phyloP scores from a whole-genome alignment of 2,113 vertebrate species.

The Muntiacus muntjak region DNA sequence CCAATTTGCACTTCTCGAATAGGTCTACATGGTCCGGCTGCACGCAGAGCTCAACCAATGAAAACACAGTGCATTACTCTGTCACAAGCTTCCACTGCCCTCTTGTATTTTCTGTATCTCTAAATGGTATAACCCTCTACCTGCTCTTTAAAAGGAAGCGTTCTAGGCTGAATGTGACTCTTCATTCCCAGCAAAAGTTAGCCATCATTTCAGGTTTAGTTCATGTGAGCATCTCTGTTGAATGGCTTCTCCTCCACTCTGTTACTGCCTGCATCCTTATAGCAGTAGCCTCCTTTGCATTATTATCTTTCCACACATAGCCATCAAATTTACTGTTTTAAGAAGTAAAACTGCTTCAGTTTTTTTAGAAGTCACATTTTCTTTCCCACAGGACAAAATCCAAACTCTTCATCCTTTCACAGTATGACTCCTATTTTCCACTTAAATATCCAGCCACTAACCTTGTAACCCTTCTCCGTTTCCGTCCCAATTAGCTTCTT shows the following conservation, averaged over 20 bases:
- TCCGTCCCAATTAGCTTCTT: not conserved
- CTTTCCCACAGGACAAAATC: not conserved
- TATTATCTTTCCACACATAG: not conserved
- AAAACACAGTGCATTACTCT: not conserved
- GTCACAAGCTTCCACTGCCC: not conserved
- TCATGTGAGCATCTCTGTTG: not conserved
- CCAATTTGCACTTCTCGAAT: not conserved
- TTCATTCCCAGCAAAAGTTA: not conserved
- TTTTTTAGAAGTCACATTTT: not conserved
- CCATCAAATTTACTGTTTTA: not conserved
- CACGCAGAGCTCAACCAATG: not conserved
- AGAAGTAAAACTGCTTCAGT: not conserved
- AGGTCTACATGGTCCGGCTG: fast-evolving
- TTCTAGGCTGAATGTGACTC: not conserved
- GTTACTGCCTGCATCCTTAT: not conserved
- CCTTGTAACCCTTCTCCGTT: not conserved
- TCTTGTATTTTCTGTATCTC: not conserved
- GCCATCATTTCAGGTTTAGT: not conserved
- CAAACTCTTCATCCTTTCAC: not conserved
- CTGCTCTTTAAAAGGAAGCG: not conserved
- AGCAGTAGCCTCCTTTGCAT: fast-evolving
- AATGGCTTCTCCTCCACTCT: not conserved
- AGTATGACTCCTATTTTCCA: not conserved
- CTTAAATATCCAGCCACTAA: not conserved
- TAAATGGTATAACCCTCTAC: not conserved